Evolutionary conservation across 30 jellyfish, hydroid and myxozoan species (phyloP).

Genomic region (Aurelia aurita): DNA sequence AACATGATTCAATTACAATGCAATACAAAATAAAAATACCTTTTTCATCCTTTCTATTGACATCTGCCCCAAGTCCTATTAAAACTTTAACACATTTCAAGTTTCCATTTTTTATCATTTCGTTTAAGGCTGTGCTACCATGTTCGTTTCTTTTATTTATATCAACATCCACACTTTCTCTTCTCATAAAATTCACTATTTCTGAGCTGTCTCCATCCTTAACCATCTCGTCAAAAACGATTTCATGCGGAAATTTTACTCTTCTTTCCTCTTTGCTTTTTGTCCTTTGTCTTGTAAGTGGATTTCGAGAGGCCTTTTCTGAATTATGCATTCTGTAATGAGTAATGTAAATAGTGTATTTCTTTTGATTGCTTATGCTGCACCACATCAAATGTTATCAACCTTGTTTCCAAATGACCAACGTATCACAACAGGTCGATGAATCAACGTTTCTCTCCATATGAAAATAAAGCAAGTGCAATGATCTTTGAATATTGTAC

Average conservation of each 20-base stretch:
- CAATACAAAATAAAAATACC: conserved; percentile 8
- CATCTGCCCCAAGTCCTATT: conserved; percentile 67
- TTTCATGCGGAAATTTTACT: conserved; percentile 69
- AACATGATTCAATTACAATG: no score
- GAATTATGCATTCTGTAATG: no score
- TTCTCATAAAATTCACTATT: conserved; percentile 45
- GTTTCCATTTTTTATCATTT: conserved; percentile 55
- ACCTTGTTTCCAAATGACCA: no score
- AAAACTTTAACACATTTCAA: conserved; percentile 64
- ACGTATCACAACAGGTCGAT: no score
- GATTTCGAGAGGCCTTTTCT: background rate
- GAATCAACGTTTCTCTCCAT: no score
- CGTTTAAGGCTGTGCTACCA: conserved; percentile 67
- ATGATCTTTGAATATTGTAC: no score
- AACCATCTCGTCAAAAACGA: conserved; percentile 69
- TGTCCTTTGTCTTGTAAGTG: conserved; percentile 10
- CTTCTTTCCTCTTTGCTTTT: conserved; percentile 26
- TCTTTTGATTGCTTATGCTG: no score
- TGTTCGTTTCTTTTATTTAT: conserved; percentile 38
- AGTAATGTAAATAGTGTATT: no score
- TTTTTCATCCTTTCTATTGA: conserved; percentile 56
- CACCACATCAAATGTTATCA: no score
- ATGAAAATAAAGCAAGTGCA: no score
- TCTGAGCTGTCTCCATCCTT: conserved; percentile 79
- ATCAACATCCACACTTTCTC: conserved; percentile 76